Evolutionary conservation across 2,888 invertebrate species (phyloP), one percentile per base, ranked within the genome.

Genomic region (Drosophila mettleri): DNA sequence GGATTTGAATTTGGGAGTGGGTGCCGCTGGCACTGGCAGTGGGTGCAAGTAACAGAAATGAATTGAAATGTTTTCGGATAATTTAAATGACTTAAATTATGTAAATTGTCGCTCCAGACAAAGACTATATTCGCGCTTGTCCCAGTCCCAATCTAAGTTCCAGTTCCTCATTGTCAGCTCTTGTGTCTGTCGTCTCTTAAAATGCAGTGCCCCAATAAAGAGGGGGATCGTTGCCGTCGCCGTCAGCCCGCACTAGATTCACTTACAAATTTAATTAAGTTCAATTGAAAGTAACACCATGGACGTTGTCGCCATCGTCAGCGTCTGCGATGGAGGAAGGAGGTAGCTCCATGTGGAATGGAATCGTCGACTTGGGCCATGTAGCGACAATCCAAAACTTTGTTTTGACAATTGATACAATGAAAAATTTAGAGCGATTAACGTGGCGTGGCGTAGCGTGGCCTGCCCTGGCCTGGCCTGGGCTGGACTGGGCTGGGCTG

Each of bases 261-360:
- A 90, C 91, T 92, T 92, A 92, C 91, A 91, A 91, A 91, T 91
- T 92, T 91, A 92, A 91, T 91, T 91, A 91, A 92, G 89, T 89
- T 88, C 92, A 91, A 91, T 92, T 91, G 91, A 88, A 83, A 89
- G 88, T 78, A 87, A 90, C 86, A 90, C 79, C 86, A 86, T 63
- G 70, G 69, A 65, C 57, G 89, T 55, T 60, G 69, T 41, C 48
- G 33, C 22, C 39, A 49, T 16, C 41, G 45, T 54, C 60, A 36
- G 14, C 31, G 33, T 34, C 66, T 60, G 49, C 18, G 16, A 3
- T 18, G 45, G 27, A 29, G 58, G 52, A 16, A 39, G 64, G 22
- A 14, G 41, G 34, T 8, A 43, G 51, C 57, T 74, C 45, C 51
- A 62, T 61, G 72, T 54, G 72, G 71, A 60, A 18, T 54, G 72